These are phyloP conservation scores for Oreortyx pictus DNA, from an alignment of 2,797 vertebrate species.

Conservation along the genomic window DNA sequence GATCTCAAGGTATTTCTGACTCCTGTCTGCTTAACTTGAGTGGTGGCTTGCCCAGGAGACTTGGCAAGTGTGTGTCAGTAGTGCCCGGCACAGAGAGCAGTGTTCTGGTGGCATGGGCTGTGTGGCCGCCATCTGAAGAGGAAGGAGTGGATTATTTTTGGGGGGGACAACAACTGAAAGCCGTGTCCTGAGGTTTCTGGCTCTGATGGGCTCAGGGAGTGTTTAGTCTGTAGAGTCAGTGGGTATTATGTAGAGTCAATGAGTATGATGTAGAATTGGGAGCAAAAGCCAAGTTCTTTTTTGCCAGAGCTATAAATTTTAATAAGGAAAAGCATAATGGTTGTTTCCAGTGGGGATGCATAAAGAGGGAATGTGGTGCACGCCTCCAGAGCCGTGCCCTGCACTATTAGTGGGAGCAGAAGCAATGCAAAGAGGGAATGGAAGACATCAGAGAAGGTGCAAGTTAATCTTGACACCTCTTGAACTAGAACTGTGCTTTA, in stretches of 20 bases:
- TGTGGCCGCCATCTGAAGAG: not conserved
- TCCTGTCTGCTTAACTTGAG: not conserved
- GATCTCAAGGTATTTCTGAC: slow-evolving; percentile 93
- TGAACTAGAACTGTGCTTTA: not conserved
- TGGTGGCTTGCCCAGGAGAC: not conserved
- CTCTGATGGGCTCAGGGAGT: not conserved
- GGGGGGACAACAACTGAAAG: not conserved
- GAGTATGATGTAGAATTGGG: not conserved
- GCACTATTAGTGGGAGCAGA: not conserved
- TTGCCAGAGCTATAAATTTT: not conserved
- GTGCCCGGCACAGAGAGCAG: not conserved
- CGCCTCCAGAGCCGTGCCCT: not conserved
- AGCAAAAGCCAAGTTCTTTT: not conserved
- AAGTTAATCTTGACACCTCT: not conserved
- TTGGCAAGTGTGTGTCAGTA: not conserved
- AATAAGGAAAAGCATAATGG: not conserved
- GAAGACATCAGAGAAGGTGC: not conserved
- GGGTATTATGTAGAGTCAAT: not conserved
- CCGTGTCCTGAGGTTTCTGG: not conserved
- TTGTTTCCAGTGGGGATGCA: not conserved
- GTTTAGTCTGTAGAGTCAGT: not conserved
- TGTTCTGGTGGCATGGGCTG: not conserved
- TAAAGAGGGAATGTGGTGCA: not conserved
- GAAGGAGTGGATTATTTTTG: not conserved
- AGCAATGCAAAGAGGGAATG: not conserved